Conservation (phyloP, 2,888 invertebrate species). For the Strigamia crassipes region DNA sequence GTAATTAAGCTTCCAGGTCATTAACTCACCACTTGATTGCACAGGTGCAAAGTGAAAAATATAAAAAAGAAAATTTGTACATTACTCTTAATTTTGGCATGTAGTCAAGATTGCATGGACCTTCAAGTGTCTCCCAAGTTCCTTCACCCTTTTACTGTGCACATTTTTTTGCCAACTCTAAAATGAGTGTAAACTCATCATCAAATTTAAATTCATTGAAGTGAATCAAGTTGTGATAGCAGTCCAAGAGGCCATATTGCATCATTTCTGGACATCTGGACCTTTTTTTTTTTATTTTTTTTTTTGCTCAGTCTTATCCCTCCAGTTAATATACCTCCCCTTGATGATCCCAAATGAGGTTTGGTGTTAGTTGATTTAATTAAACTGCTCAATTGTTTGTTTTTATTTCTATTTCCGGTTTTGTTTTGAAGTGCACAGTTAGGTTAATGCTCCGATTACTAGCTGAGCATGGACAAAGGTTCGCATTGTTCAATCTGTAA, state of each 20-base stretch:
- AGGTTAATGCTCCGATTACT: background rate
- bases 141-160: slow-evolving; percentile 15
- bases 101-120: background rate
- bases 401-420: slow-evolving; percentile 1
- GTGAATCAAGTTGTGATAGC: slow-evolving; percentile 6
- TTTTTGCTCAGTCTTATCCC: background rate
- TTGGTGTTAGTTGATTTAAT: background rate
- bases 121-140: slow-evolving; percentile 10
- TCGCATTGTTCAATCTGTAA: too few species aligned
- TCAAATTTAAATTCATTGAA: slow-evolving; percentile 36
- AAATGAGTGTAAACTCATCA: slow-evolving; percentile 10
- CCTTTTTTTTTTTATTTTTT: too few species aligned
- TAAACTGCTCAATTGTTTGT: slow-evolving; percentile 7
- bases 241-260: background rate
- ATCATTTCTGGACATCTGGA: slow-evolving; percentile 21
- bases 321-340: background rate
- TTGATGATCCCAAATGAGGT: background rate
- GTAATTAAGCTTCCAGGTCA: background rate
- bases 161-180: background rate
- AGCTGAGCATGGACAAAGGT: too few species aligned
- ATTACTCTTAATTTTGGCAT: background rate
- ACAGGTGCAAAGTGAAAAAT: background rate
- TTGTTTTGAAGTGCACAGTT: background rate
- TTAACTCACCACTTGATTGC: background rate
- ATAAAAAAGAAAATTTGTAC: background rate